Conservation (phyloP, 2,888 invertebrate genomes). For the Cheilosia vulpina region DNA sequence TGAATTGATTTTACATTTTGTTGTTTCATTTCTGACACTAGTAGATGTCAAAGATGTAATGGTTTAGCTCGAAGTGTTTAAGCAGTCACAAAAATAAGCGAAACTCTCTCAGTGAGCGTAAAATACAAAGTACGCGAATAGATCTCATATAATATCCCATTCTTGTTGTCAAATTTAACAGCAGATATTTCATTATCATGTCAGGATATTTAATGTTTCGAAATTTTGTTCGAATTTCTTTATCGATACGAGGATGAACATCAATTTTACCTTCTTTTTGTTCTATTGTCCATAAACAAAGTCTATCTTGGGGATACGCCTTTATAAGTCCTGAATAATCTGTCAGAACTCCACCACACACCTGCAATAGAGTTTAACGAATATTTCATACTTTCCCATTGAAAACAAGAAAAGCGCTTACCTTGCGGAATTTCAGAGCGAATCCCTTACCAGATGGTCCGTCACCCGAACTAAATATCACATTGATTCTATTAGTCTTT, state of each 20-base stretch:
- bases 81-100: too few relatives aligned
- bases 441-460: slow-evolving; percentile 79
- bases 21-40: too few relatives aligned
- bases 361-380: slow-evolving; percentile 4
- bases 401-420: slow-evolving; percentile 22
- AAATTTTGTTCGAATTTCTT: not conserved
- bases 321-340: slow-evolving; percentile 77
- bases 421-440: slow-evolving; percentile 76
- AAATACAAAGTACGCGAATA: too few relatives aligned
- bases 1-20: too few relatives aligned
- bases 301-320: slow-evolving; percentile 76
- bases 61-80: too few relatives aligned
- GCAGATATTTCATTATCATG: too few relatives aligned
- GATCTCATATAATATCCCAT: too few relatives aligned
- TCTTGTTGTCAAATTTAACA: too few relatives aligned
- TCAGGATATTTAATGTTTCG: too few relatives aligned
- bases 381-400: not conserved
- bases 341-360: slow-evolving; percentile 77
- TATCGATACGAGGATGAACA: not conserved
- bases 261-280: slow-evolving; percentile 61
- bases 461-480: slow-evolving; percentile 87
- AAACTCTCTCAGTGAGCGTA: too few relatives aligned
- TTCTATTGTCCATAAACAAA: slow-evolving; percentile 77
- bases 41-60: too few relatives aligned
- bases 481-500: slow-evolving; percentile 86